A percentile compares a stretch with the other conserved stretches of the same genome.
Conservation (phyloP, 2,888 invertebrate species). For the Monochamus alternatus region DNA sequence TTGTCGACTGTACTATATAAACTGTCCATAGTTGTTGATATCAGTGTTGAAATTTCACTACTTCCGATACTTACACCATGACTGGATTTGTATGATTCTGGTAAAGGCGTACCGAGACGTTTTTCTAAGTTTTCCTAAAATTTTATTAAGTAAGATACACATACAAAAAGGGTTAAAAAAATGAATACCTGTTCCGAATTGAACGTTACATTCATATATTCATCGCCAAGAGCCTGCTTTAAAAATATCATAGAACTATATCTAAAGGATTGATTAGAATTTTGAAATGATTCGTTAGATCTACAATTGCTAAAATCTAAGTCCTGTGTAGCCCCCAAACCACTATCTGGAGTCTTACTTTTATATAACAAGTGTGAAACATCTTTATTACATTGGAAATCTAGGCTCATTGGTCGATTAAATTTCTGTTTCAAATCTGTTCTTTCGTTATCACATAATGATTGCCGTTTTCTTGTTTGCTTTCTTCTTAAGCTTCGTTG, state of each 20-base stretch:
- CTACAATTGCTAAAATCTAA: too few relatives aligned
- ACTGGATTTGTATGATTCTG: background rate
- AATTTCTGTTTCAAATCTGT: background rate
- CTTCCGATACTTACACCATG: constrained; percentile 35
- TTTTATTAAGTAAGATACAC: background rate
- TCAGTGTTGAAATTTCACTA: constrained; percentile 32
- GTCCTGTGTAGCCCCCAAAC: background rate
- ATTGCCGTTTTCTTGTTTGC: background rate
- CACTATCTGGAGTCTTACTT: background rate
- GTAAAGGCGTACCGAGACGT: background rate
- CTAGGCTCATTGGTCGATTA: background rate
- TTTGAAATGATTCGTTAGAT: background rate
- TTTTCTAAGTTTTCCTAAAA: constrained; percentile 1
- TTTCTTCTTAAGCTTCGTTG: background rate
- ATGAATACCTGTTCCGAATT: constrained; percentile 7
- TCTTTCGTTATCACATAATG: background rate
- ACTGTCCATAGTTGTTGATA: constrained; percentile 27
- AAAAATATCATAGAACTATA: constrained; percentile 20
- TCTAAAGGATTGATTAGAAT: background rate
- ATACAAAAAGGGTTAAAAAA: background rate
- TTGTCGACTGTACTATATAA: constrained; percentile 25
- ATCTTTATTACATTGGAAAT: background rate
- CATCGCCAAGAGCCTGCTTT: constrained; percentile 18
- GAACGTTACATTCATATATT: constrained; percentile 9
- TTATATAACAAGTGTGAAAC: background rate